Base-by-base conservation (phyloP, 2,888 invertebrate genomes). In the Orthonychiurus folsomi region DNA sequence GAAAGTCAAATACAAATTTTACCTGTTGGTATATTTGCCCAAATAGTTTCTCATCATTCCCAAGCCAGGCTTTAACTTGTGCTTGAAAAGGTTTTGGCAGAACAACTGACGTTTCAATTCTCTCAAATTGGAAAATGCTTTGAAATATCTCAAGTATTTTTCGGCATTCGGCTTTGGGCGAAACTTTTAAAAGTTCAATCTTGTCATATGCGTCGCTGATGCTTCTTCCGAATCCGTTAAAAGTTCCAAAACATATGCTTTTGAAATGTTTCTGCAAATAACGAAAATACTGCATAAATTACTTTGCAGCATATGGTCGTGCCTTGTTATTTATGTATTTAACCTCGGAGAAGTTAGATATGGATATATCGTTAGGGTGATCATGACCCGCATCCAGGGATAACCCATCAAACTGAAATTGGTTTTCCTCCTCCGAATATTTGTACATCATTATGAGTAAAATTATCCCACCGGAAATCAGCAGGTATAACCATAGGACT, bases 31-130 rank as follows among this genome's bases (percentile, higher is more conserved):
- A 58, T n/a, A 72, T 65, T 60, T 66, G 63, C 3, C 62, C 47
- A 60, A 70, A 70, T 20, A 72, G 58, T 20, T 60, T 23, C 12
- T 62, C 61, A 56, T 66, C 59, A 59, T 70, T 65, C 1, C 63
- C 63, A 18, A 72, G 37, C 72, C 72, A 72, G 1, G 65, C 63
- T 27, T 63, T 63, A 5, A 72, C 70, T 59, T 72, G 68, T 2
- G 24, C 12, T 53, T 66, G 56, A 21, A 72, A 70, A 37, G 55
- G 59, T 23, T 57, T 28, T 15, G 72, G 70, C 27, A 72, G 54
- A 3, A 58, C 27, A 18, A 72, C 48, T 2, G 61, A 59, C 2
- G 68, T 66, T 15, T 64, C 24, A n/a, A 69, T 63, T 61, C 59
- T 37, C 2, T 68, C 65, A 26, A 72, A 62, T 2, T 55, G 27